Percentiles rank a stretch among this genome's conserved stretches.
Evolutionary conservation across 2,888 invertebrate genomes (phyloP).

Genomic region (Cantharis flavilabris): DNA sequence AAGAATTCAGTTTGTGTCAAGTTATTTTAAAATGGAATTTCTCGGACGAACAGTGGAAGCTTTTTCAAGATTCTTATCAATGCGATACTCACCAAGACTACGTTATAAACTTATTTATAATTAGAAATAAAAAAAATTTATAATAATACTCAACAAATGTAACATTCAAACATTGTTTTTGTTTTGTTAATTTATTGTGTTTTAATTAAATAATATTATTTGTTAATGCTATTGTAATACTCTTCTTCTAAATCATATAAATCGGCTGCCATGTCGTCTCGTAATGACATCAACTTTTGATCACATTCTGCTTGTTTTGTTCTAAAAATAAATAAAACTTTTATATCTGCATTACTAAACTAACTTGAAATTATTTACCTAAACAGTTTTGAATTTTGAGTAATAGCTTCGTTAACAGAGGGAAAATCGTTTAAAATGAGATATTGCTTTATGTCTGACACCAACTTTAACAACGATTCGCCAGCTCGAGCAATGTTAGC

Average conservation of each 20-base stretch:
- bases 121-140: too few species aligned
- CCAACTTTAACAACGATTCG: conserved; percentile 95
- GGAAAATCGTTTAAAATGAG: conserved; percentile 97
- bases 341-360: background rate
- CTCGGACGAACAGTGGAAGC: background rate
- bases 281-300: conserved; percentile 85
- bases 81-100: background rate
- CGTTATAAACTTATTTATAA: too few species aligned
- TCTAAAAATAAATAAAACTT: conserved; percentile 52
- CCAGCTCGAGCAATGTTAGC: conserved; percentile 96
- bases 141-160: background rate
- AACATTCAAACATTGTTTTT: background rate
- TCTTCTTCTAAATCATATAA: conserved; percentile 91
- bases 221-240: conserved; percentile 86
- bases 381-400: conserved; percentile 89
- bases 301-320: conserved; percentile 92
- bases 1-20: background rate
- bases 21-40: background rate
- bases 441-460: conserved; percentile 97
- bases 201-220: conserved; percentile 52
- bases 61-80: background rate
- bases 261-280: conserved; percentile 95
- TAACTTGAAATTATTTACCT: conserved; percentile 40
- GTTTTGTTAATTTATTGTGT: too few species aligned
- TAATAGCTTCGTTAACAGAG: conserved; percentile 95